Evolutionary conservation across 2,113 vertebrate genomes (phyloP).

Genomic region (Onychorhynchus coronatus): DNA sequence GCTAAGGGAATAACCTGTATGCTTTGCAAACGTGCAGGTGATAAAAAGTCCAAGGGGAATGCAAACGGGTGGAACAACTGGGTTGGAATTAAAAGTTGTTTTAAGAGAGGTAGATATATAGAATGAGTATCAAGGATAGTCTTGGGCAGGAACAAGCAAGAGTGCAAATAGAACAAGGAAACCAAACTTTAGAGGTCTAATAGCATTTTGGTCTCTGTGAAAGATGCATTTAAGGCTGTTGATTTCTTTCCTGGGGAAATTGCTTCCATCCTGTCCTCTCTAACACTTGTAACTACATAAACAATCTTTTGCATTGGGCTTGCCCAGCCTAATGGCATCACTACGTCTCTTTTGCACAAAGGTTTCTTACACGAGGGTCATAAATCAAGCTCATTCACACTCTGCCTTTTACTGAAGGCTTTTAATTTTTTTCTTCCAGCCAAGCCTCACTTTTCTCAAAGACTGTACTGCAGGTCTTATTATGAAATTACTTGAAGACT

Average conservation of each 20-base stretch:
- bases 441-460: not conserved
- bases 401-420: not conserved
- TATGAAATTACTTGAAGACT: constrained; percentile 10
- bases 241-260: constrained; percentile 26
- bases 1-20: not conserved
- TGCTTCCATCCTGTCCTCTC: not conserved
- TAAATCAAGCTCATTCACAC: constrained; percentile 34
- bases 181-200: not conserved
- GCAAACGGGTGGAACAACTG: not conserved
- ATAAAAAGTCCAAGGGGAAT: not conserved
- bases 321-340: constrained; percentile 1
- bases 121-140: not conserved
- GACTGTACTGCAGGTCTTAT: not conserved
- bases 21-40: not conserved
- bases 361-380: not conserved
- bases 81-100: not conserved
- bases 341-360: constrained; percentile 10
- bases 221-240: not conserved
- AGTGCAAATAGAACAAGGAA: not conserved
- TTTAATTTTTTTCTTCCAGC: not conserved
- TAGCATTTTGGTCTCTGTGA: not conserved
- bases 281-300: not conserved
- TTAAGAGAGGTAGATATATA: not conserved
- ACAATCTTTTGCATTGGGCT: not conserved
- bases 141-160: not conserved